Percentiles rank a stretch among this genome's conserved stretches.
Conservation (phyloP, 2,888 invertebrate species). For the Drosophila meridionalis region DNA sequence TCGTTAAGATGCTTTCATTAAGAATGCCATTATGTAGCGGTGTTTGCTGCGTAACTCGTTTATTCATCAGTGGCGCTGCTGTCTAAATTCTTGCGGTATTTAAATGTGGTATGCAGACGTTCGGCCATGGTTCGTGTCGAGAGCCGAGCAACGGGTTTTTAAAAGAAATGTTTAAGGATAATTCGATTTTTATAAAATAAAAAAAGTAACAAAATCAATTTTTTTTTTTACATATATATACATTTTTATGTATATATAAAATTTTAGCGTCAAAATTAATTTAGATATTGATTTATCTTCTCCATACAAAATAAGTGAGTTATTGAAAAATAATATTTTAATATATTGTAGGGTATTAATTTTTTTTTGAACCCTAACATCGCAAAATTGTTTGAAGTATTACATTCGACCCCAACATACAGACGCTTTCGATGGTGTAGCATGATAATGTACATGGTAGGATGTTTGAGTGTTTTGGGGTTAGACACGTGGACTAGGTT, state of each 20-base stretch:
- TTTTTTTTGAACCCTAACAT: slow-evolving; percentile 58
- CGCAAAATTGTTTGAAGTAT: slow-evolving; percentile 39
- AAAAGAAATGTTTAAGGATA: not conserved
- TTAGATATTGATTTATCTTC: not conserved
- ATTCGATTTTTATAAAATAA: not conserved
- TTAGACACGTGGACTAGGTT: slow-evolving; percentile 50
- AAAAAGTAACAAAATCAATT: not conserved
- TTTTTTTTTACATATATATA: not conserved
- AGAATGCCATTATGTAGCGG: slow-evolving; percentile 27
- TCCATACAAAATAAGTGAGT: too few species aligned
- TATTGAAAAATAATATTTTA: not conserved
- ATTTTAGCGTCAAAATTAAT: not conserved
- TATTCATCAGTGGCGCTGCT: slow-evolving; percentile 27
- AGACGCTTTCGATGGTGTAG: slow-evolving; percentile 54
- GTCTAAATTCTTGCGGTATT: slow-evolving; percentile 24
- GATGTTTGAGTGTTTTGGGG: slow-evolving; percentile 7
- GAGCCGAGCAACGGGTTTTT: slow-evolving; percentile 1
- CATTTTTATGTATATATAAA: not conserved
- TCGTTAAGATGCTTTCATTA: not conserved
- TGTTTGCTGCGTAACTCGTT: not conserved
- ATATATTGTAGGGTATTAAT: slow-evolving; percentile 15
- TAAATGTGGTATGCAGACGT: not conserved
- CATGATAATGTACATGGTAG: slow-evolving; percentile 39
- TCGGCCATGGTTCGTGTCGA: slow-evolving; percentile 31
- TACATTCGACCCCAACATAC: not conserved